These are phyloP conservation scores for Raja brachyura DNA, from an alignment of 2,113 vertebrate species.

Conservation along the genomic window DNA sequence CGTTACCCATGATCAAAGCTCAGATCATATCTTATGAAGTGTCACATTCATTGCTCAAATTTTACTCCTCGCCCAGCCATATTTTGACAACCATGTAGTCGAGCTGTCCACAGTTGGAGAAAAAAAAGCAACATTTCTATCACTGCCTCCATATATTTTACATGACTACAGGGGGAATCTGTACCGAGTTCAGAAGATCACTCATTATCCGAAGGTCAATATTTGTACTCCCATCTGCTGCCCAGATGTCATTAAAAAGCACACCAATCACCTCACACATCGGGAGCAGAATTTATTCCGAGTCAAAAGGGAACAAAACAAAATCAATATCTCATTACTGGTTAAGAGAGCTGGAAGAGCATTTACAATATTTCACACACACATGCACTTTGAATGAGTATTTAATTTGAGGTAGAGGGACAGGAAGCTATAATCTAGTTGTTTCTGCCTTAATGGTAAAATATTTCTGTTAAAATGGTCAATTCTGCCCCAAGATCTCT, in stretches of 20 bases:
- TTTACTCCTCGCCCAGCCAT: neutral
- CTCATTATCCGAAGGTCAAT: neutral
- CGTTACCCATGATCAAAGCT: neutral
- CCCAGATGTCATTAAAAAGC: conserved; percentile 6
- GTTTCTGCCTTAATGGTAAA: neutral
- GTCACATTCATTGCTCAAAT: neutral
- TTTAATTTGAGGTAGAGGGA: neutral
- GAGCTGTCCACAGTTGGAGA: neutral
- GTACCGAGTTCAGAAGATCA: neutral
- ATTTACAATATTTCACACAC: conserved; percentile 13
- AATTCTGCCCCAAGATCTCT: neutral
- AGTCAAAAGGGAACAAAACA: neutral
- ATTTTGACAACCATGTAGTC: neutral
- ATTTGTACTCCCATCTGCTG: neutral
- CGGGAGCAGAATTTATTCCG: neutral
- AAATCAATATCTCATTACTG: conserved; percentile 4
- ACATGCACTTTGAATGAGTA: neutral
- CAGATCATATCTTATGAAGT: neutral
- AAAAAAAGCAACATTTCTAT: neutral
- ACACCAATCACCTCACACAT: neutral
- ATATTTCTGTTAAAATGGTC: conserved; percentile 22
- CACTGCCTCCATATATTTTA: neutral
- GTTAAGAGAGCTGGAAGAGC: neutral
- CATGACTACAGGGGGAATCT: neutral
- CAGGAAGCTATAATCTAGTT: neutral